phyloP scores from a whole-genome alignment of 1,140 invertebrate genomes.

The Campoletis sonorensis region DNA sequence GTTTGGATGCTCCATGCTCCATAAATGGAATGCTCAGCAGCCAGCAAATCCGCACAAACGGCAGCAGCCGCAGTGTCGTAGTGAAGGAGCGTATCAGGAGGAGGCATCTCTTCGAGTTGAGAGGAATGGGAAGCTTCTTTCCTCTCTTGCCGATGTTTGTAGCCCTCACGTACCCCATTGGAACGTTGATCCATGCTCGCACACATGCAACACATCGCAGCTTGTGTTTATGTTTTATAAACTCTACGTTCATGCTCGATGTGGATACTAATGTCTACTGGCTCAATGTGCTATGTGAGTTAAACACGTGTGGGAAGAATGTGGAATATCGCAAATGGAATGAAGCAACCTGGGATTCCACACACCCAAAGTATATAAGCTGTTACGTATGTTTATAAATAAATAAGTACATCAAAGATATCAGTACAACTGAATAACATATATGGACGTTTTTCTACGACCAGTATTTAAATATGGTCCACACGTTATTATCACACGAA shows the following conservation, averaged over 20 bases:
- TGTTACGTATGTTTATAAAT: too few relatives aligned
- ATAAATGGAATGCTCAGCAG: constrained; percentile 69
- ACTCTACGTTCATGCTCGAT: neutral
- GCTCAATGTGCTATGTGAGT: constrained; percentile 60
- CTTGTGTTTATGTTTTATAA: neutral
- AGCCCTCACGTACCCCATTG: constrained; percentile 55
- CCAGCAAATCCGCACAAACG: constrained; percentile 23
- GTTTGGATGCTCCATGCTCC: constrained; percentile 69
- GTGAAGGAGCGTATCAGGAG: constrained; percentile 66
- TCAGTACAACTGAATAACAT: too few relatives aligned
- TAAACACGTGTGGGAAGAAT: constrained; percentile 75
- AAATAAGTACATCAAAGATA: too few relatives aligned
- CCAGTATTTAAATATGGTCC: too few relatives aligned
- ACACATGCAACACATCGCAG: neutral
- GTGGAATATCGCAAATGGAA: constrained; percentile 74
- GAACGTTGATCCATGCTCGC: neutral
- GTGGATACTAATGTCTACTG: neutral
- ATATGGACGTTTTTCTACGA: too few relatives aligned
- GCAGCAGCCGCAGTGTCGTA: constrained; percentile 30
- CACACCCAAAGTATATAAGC: constrained; percentile 28
- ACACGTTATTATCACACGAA: too few relatives aligned
- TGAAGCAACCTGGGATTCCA: constrained; percentile 69
- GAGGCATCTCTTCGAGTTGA: constrained; percentile 62
- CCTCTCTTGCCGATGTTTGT: constrained; percentile 57
- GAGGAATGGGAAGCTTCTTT: constrained; percentile 26